Evolutionary conservation across 2,113 vertebrate genomes (phyloP), one percentile per base, ranked within the genome.

Genomic region (Rhynchomys soricoides): DNA sequence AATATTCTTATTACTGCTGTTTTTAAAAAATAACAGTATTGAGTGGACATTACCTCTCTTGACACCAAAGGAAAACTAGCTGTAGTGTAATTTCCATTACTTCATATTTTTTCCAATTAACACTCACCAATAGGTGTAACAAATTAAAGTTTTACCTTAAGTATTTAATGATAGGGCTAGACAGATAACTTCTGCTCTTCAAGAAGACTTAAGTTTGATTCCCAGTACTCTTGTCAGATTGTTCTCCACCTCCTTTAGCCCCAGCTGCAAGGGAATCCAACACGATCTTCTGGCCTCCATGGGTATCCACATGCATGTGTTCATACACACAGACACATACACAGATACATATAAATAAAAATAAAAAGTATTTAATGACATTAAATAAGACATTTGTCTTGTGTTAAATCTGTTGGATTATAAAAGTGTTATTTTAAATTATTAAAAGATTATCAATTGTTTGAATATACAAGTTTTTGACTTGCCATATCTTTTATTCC

Each of bases 381-480:
- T 93, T 94, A 86, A 82, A 34, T 68, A 68, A 68, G 90, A 21
- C 37, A 86, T 57, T 77, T 83, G 21, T 87, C 70, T 86, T 86
- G 16, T 87, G 40, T 79, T 94, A 48, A 96, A 86, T 91, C 22
- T 94, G 5, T 93, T 86, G 64, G 17, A 62, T 96, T 68, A 82
- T 40, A 57, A 83, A 52, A 34, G 31, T 52, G 52, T 52, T 50
- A 31, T 77, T 77, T 50, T 37, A 79, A 79, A 52, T 52, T 52
- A 52, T 52, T 37, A 50, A 50, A 91, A 9, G 43, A 64, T 40
- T 37, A 24, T 59, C 86, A 86, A 50, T 21, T 85, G 50, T 92
- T 86, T 95, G 52, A 75, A 34, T 70, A 85, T 71, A 45, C 40
- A 86, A 12, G 24, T 66, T 48, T 66, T 48, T 68, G 29, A 90